Evolutionary conservation across 2,888 invertebrate genomes (phyloP).

Genomic region (Tromatobia lineatoria): DNA sequence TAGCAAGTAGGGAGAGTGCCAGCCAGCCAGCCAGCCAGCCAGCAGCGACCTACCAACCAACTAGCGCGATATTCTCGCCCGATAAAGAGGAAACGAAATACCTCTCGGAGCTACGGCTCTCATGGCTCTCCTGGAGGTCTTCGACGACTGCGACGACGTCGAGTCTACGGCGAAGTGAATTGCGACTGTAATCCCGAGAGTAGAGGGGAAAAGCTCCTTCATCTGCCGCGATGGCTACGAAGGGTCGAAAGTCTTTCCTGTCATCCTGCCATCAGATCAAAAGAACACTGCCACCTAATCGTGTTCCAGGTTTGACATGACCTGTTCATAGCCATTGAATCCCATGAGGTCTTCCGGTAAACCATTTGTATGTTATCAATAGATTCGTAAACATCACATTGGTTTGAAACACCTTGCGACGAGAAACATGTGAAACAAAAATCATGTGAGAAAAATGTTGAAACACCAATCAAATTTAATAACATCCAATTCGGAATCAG

Average conservation of each 20-base stretch:
- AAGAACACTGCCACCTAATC: conserved; percentile 23
- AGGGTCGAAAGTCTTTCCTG: conserved; percentile 22
- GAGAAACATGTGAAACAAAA: background rate
- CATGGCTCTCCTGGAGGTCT: conserved; percentile 26
- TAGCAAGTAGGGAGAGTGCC: conserved; percentile 51
- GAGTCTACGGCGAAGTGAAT: conserved; percentile 53
- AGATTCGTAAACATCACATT: background rate
- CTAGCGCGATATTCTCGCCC: conserved; percentile 59
- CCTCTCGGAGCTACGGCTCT: conserved; percentile 43
- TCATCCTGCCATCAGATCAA: conserved; percentile 23
- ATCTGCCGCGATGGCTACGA: conserved; percentile 32
- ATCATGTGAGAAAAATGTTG: background rate
- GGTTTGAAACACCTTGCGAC: background rate
- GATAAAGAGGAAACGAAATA: conserved; percentile 64
- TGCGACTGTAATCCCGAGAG: conserved; percentile 40
- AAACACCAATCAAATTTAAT: background rate
- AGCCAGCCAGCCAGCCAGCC: conserved; percentile 60
- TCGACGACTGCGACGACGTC: conserved; percentile 42
- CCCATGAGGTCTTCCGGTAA: background rate
- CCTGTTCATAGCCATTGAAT: background rate
- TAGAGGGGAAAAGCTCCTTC: conserved; percentile 49
- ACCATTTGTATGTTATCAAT: background rate
- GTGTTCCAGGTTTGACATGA: background rate
- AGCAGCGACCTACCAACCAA: conserved; percentile 53
- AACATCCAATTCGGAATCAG: background rate